Percentiles rank a stretch among this genome's conserved stretches.
Evolutionary conservation across 2,888 invertebrate genomes (phyloP).

Genomic region (Amphipoea oculea): DNA sequence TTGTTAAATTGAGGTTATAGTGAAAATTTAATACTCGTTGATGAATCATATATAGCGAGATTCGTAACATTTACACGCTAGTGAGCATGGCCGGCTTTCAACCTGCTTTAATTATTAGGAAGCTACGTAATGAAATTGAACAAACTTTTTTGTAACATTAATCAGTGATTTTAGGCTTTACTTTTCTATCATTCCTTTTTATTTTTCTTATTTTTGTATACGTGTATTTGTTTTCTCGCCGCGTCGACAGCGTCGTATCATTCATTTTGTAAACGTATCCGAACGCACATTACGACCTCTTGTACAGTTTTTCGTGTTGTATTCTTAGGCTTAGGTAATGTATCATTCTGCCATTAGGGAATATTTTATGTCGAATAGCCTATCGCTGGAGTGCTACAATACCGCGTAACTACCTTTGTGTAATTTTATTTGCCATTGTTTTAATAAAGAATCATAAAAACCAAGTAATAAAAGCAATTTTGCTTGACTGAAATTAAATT

Average conservation of each 20-base stretch:
- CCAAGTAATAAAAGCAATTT: constrained; percentile 14
- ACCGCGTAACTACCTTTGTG: constrained; percentile 40
- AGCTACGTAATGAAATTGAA: constrained; percentile 49
- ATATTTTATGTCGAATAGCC: constrained; percentile 61
- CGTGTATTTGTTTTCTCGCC: constrained; percentile 53
- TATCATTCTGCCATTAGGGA: constrained; percentile 68
- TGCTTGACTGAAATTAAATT: constrained; percentile 17
- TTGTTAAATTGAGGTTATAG: constrained; percentile 88
- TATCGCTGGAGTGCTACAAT: constrained; percentile 53
- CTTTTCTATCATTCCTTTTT: constrained; percentile 69
- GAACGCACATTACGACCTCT: constrained; percentile 82
- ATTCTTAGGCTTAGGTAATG: constrained; percentile 70
- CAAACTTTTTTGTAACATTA: constrained; percentile 39
- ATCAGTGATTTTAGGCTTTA: constrained; percentile 62
- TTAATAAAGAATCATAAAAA: constrained; percentile 15
- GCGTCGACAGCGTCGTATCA: constrained; percentile 45
- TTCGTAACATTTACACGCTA: constrained; percentile 70
- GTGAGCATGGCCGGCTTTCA: constrained; percentile 67
- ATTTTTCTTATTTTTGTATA: constrained; percentile 52
- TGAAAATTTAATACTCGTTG: constrained; percentile 89
- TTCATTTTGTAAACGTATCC: constrained; percentile 67
- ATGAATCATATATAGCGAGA: constrained; percentile 81
- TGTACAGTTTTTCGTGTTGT: constrained; percentile 71
- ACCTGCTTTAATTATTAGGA: constrained; percentile 58
- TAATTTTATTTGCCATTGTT: constrained; percentile 8